Conservation (phyloP, 1,140 invertebrate genomes). For the Zaprionus davidi region DNA sequence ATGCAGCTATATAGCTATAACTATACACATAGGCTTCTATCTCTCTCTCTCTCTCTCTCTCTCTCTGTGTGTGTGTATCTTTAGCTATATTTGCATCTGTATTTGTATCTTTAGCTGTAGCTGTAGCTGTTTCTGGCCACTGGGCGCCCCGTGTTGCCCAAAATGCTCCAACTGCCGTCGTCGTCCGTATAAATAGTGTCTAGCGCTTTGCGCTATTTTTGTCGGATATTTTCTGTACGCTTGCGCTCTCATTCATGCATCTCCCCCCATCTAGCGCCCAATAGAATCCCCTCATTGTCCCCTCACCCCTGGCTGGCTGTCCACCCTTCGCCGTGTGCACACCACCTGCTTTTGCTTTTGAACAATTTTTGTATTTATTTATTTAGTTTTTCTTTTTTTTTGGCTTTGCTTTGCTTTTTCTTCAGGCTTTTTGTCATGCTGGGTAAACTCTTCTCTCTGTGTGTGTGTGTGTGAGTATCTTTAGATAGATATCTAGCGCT, state of each 20-base stretch:
- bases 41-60: background rate
- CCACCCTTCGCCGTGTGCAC: background rate
- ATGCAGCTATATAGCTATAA: conserved; percentile 26
- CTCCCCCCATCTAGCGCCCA: background rate
- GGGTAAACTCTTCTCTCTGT: background rate
- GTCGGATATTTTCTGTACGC: conserved; percentile 75
- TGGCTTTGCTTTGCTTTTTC: conserved; percentile 8
- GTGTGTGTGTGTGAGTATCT: conserved; percentile 42
- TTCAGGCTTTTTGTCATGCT: conserved; percentile 34
- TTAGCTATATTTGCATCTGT: conserved; percentile 34
- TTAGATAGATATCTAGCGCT: conserved; percentile 33
- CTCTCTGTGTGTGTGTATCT: conserved; percentile 16
- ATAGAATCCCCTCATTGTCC: too few species aligned
- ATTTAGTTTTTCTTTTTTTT: conserved; percentile 37
- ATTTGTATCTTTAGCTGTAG: conserved; percentile 22
- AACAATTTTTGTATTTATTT: conserved; percentile 71
- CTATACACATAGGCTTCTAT: background rate
- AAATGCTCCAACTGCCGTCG: conserved; percentile 61
- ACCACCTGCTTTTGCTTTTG: conserved; percentile 42
- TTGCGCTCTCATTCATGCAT: conserved; percentile 78
- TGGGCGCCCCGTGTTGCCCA: conserved; percentile 42
- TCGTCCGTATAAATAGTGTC: conserved; percentile 76
- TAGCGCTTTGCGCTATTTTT: conserved; percentile 73
- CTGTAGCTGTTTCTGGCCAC: conserved; percentile 31
- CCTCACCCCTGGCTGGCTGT: background rate